Base-by-base conservation (phyloP, 2,888 invertebrate species). In the Apodemia hepburni region DNA sequence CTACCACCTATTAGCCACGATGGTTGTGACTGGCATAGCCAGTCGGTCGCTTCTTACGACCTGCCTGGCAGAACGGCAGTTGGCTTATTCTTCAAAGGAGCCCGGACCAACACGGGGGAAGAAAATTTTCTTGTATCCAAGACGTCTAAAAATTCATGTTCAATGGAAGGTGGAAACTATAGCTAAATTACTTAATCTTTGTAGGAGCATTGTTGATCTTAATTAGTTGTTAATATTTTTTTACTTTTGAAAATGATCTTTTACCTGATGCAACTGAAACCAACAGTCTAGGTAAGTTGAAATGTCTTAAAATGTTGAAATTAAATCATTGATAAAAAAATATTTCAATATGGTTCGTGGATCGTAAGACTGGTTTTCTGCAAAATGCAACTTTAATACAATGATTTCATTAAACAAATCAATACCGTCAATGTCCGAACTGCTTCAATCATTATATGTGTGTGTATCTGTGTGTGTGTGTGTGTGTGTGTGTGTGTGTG, bases 221-320 rank as follows among this genome's bases (percentile, higher is more conserved):
- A 64, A 61, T 61, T 49, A 58, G 45, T 58, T 61, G 61, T 62
- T 65, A 7, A 62, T 61, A 60, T 60, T 64, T 61, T 63, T 66
- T 64, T n/a, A 66, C 7, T 59, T 64, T 64, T 35, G 61, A 64
- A 64, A 63, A 60, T 3, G 49, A 47, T 61, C 47, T 65, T 61
- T 65, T 58, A 60, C 62, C 60, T 61, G 59, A 54, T 62, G 60
- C 60, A 58, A 62, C 49, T 62, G 49, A 60, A 51, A 60, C 64
- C 18, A 54, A 59, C 51, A 60, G 18, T 58, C 58, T 64, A 45
- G 58, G 11, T 54, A 58, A 61, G 54, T 47, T 47, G 47, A 47
- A 18, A 47, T 47, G n/a, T n/a, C n/a, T n/a, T n/a, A n/a, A 49
- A 58, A 59, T 54, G 54, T 47, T 47, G 47, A 47, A 18, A 47